phyloP scores from a whole-genome alignment of 2,888 invertebrate species.

The Eurytoma californica region DNA sequence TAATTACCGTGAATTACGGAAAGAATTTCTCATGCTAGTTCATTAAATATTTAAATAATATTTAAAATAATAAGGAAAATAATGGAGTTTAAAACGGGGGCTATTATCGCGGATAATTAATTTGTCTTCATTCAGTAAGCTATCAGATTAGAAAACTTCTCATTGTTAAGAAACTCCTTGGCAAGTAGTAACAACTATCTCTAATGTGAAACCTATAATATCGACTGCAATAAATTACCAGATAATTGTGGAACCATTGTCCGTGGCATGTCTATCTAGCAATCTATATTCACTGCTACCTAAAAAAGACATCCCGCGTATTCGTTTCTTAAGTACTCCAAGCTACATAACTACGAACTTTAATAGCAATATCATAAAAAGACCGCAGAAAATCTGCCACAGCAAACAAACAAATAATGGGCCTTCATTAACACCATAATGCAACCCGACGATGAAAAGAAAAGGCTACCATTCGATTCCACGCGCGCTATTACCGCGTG shows the following conservation, averaged over 20 bases:
- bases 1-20: too few species aligned
- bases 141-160: too few species aligned
- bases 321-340: too few species aligned
- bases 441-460: background rate
- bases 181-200: background rate
- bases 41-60: too few species aligned
- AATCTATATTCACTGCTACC: background rate
- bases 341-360: too few species aligned
- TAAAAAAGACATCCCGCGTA: background rate
- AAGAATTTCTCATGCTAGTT: too few species aligned
- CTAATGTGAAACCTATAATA: conserved; percentile 10
- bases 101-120: too few species aligned
- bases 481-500: background rate
- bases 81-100: too few species aligned
- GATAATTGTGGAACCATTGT: background rate
- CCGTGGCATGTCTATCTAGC: background rate
- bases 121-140: too few species aligned
- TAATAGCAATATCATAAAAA: background rate
- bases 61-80: too few species aligned
- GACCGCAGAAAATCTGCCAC: background rate
- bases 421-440: background rate
- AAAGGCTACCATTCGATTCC: background rate
- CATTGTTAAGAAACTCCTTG: background rate
- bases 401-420: background rate
- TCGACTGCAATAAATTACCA: background rate